A percentile compares a stretch with the other conserved stretches of the same genome.
phyloP scores from a whole-genome alignment of 1,140 invertebrate species.

The Saccostrea echinata region DNA sequence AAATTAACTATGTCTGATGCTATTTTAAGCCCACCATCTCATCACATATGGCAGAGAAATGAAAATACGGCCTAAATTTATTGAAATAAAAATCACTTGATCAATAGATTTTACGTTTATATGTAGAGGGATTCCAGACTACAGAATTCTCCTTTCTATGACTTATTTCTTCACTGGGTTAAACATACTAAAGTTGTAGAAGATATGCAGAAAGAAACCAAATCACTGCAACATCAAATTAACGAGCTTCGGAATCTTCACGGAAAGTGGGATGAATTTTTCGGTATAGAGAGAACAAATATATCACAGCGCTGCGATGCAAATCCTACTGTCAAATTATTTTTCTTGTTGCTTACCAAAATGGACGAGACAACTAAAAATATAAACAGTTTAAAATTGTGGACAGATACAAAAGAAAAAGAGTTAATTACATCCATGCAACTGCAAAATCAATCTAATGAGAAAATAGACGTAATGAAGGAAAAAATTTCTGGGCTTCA shows the following conservation, averaged over 20 bases:
- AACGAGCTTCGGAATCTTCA: neutral
- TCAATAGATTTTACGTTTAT: neutral
- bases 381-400: neutral
- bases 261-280: neutral
- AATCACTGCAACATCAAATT: neutral
- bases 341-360: neutral
- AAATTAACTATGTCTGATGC: no score
- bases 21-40: no score
- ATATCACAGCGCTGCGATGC: neutral
- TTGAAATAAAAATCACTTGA: no score
- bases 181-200: neutral
- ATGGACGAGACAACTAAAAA: neutral
- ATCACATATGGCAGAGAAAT: no score
- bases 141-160: neutral
- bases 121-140: neutral
- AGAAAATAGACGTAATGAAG: neutral
- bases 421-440: neutral
- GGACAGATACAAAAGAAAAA: neutral
- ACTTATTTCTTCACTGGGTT: neutral
- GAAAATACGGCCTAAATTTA: no score
- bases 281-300: neutral
- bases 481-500: neutral
- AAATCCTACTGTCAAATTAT: neutral
- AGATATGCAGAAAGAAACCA: neutral
- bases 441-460: neutral